Base-by-base conservation (phyloP, 92 coral and sea anemone genomes). In the Metridium senile region DNA sequence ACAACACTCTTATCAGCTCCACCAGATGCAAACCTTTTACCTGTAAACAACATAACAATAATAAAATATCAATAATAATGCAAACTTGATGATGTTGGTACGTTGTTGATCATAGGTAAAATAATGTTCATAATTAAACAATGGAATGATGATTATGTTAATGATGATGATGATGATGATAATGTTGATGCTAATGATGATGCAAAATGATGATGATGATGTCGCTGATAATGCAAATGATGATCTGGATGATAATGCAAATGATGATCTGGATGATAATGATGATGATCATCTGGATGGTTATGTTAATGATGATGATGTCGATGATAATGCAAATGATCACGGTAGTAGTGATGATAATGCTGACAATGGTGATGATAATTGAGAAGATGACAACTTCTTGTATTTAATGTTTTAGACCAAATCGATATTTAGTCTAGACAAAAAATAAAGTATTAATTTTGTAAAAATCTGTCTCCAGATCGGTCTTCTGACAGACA, bases 1-100 rank as follows among this genome's bases (percentile, higher is more conserved):
- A 95, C 94, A 28, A 95, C 99, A 92, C 96, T 89, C 67, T 95
- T 95, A 76, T 95, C 99, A 49, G 99, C 97, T 20, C 99, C 96
- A 63, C 99, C 99, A 57, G 99, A 95, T 30, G 99, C 99, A 92
- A 95, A 95, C 30, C 99, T 75, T 72, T 95, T 95, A 4, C 99
- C 99, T 95, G 66, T 7, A 58, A 25, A 33, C 26, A 51, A 25
- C n/a, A 68, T 31, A 11, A 35, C 0, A 8, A n/a, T 11, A 1
- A 0, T 26, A 39, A 4, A 39, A 39, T 39, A 39, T 13, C 13
- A 39, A 39, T 39, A 39, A 39, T n/a, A n/a, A n/a, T n/a, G n/a
- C n/a, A n/a, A n/a, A n/a, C n/a, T n/a, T n/a, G n/a, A n/a, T n/a
- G n/a, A n/a, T n/a, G n/a, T n/a, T n/a, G n/a, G n/a, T n/a, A n/a